These are phyloP conservation scores for Lepidotrigona ventralis DNA, from an alignment of 1,140 invertebrate species.

Conservation along the genomic window DNA sequence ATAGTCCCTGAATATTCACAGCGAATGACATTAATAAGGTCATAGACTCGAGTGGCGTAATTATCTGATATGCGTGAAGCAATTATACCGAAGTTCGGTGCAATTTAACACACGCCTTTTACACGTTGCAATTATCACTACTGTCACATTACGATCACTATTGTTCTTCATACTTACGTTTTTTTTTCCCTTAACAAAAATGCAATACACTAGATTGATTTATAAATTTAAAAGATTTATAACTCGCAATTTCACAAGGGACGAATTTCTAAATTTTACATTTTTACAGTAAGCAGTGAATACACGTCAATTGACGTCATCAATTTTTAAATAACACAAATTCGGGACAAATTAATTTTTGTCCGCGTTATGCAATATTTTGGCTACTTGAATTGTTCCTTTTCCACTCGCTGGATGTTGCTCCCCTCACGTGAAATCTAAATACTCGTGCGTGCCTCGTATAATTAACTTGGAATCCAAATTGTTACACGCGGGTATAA, in stretches of 20 bases:
- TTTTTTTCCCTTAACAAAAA: no score
- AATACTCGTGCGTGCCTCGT: background rate
- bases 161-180: background rate
- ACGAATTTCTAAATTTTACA: background rate
- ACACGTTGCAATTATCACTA: background rate
- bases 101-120: background rate
- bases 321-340: background rate
- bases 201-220: no score
- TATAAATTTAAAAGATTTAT: no score
- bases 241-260: no score
- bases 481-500: background rate
- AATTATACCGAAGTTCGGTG: conserved; percentile 2
- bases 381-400: background rate
- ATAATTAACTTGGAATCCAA: background rate
- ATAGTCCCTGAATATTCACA: conserved; percentile 1
- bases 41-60: conserved; percentile 23
- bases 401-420: background rate
- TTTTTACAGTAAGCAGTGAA: background rate
- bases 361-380: background rate
- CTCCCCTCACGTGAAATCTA: background rate
- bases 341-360: background rate
- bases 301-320: background rate
- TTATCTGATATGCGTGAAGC: conserved; percentile 29
- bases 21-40: conserved; percentile 33
- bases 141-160: background rate